Percentiles rank a stretch among this genome's conserved stretches.
Evolutionary conservation across 92 coral and sea anemone species (phyloP).

Genomic region (Epizoanthus rinbou): DNA sequence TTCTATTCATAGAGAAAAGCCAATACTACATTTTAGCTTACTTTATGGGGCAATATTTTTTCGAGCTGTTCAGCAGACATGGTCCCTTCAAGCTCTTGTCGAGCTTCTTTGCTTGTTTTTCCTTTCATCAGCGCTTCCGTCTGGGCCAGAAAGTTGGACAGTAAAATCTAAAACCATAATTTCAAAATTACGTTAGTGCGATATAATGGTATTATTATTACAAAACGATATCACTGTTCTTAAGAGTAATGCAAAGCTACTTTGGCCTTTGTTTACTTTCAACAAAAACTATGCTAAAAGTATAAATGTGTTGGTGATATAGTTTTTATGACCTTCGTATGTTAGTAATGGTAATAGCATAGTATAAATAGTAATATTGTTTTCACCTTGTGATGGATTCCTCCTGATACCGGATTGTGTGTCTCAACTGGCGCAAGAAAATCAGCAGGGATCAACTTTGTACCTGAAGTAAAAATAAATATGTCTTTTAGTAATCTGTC

Average conservation of each 20-base stretch:
- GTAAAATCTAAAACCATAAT: constrained; percentile 65
- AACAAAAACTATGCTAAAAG: background rate
- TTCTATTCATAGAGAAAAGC: background rate
- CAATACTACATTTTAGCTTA: constrained; percentile 3
- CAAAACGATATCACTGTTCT: too few relatives aligned
- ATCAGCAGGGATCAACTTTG: constrained; percentile 87
- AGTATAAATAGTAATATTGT: too few relatives aligned
- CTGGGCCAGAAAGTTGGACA: constrained; percentile 95
- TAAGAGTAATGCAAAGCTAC: too few relatives aligned
- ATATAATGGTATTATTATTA: constrained; percentile 5
- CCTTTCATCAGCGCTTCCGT: constrained; percentile 98
- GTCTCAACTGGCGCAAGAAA: constrained; percentile 91
- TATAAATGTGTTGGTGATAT: background rate
- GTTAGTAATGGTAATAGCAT: too few relatives aligned
- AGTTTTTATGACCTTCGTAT: background rate
- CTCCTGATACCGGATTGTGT: constrained; percentile 86
- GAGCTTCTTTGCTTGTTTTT: constrained; percentile 83
- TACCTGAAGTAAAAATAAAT: constrained; percentile 57
- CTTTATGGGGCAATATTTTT: constrained; percentile 87
- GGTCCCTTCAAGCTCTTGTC: constrained; percentile 74
- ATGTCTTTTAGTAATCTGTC: too few relatives aligned
- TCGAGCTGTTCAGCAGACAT: constrained; percentile 70
- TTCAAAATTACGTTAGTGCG: background rate
- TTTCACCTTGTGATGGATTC: constrained; percentile 86
- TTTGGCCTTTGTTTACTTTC: too few relatives aligned